Evolutionary conservation across 2,113 vertebrate genomes (phyloP).

Genomic region (Scatophagus argus): DNA sequence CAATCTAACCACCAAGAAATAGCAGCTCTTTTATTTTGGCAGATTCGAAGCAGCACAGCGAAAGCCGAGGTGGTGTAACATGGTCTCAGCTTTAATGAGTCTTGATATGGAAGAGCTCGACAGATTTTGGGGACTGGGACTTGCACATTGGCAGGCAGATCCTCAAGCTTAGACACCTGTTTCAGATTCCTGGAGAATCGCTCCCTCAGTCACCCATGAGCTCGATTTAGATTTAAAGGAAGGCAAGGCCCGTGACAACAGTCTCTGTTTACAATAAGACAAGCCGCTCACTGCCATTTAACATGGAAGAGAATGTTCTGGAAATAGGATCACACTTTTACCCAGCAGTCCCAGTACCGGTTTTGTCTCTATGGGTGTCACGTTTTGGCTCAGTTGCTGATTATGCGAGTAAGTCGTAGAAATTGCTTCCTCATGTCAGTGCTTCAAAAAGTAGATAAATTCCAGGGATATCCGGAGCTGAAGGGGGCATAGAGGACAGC

Average conservation of each 20-base stretch:
- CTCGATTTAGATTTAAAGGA: slow-evolving; percentile 76
- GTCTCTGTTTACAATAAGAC: slow-evolving; percentile 71
- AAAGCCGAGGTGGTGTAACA: background rate
- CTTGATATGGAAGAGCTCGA: slow-evolving; percentile 29
- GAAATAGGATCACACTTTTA: slow-evolving; percentile 43
- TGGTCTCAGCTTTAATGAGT: slow-evolving; percentile 14
- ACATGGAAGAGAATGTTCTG: slow-evolving; percentile 67
- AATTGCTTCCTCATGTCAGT: slow-evolving; percentile 28
- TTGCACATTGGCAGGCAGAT: slow-evolving; percentile 58
- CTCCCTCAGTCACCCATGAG: slow-evolving; percentile 59
- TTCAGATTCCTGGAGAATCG: slow-evolving; percentile 75
- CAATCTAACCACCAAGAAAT: background rate
- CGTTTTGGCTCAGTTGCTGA: background rate
- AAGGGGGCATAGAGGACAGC: slow-evolving; percentile 44
- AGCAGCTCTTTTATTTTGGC: slow-evolving; percentile 8
- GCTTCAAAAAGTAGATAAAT: slow-evolving; percentile 28
- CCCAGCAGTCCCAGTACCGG: background rate
- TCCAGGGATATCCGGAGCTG: slow-evolving; percentile 57
- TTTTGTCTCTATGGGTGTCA: slow-evolving; percentile 11
- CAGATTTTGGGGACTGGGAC: slow-evolving; percentile 51
- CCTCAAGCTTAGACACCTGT: slow-evolving; percentile 78
- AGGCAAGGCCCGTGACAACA: slow-evolving; percentile 73
- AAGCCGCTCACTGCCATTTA: slow-evolving; percentile 22
- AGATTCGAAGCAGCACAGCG: background rate
- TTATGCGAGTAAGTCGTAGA: slow-evolving; percentile 1